Evolutionary conservation across 2,888 invertebrate species (phyloP).

Genomic region (Sarcophaga caerulescens): DNA sequence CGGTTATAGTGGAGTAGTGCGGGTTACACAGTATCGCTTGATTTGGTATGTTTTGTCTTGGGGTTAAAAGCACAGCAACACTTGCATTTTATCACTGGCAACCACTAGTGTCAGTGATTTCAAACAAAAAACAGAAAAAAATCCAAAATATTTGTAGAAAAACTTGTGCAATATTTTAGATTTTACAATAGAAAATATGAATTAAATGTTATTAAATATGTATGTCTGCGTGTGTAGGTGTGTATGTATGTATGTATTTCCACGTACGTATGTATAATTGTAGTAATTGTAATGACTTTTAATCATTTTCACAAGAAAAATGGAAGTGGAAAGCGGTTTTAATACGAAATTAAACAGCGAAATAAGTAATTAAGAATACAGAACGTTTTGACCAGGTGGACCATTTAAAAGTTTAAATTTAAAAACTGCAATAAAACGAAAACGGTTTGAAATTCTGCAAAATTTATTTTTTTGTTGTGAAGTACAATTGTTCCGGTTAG

Average conservation of each 20-base stretch:
- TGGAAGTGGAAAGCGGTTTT: too few relatives aligned
- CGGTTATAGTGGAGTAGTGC: background rate
- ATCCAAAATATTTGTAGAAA: background rate
- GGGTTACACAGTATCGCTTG: background rate
- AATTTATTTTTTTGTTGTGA: too few relatives aligned
- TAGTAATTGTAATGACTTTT: background rate
- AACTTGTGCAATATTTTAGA: constrained; percentile 18
- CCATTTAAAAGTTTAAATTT: too few relatives aligned
- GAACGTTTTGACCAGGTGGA: too few relatives aligned
- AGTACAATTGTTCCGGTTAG: too few relatives aligned
- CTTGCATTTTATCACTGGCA: constrained; percentile 47
- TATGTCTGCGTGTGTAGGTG: too few relatives aligned
- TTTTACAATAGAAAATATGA: constrained; percentile 31
- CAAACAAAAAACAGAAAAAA: background rate
- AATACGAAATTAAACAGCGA: too few relatives aligned
- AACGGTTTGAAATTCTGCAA: too few relatives aligned
- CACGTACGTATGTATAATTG: constrained; percentile 4
- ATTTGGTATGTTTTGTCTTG: constrained; percentile 23
- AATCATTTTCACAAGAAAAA: constrained; percentile 19
- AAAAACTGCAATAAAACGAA: too few relatives aligned
- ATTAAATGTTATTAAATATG: background rate
- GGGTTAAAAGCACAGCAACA: constrained; percentile 44
- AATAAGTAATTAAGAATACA: too few relatives aligned
- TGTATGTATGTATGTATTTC: too few relatives aligned
- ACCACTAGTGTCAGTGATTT: constrained; percentile 30